Conservation (phyloP, 2,888 invertebrate genomes). For the Capitulum mitella region DNA sequence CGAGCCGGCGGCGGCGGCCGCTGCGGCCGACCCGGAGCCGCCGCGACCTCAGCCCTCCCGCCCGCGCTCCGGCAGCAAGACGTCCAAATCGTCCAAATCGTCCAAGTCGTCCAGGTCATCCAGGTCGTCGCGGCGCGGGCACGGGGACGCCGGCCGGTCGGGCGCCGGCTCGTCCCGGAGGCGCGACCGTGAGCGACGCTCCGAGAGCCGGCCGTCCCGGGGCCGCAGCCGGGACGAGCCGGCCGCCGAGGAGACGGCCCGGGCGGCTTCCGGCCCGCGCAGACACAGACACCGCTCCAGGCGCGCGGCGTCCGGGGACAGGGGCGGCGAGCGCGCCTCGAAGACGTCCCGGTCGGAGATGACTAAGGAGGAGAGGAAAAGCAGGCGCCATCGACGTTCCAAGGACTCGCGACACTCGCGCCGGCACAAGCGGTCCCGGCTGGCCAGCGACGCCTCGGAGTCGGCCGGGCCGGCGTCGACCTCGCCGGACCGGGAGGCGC, state of each 20-base stretch:
- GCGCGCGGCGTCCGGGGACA: not conserved
- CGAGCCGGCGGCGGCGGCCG: conserved; percentile 1
- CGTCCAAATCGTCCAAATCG: no score
- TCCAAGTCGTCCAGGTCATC: no score
- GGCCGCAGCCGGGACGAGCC: no score
- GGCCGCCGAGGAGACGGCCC: no score
- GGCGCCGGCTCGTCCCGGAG: no score
- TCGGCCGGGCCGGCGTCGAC: not conserved
- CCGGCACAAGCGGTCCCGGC: not conserved
- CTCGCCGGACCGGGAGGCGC: not conserved
- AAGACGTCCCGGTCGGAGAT: not conserved
- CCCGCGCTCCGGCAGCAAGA: no score
- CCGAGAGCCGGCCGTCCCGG: no score
- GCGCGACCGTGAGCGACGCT: no score
- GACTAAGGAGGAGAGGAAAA: not conserved
- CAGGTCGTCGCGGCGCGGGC: not conserved
- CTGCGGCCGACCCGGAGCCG: not conserved
- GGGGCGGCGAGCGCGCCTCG: not conserved
- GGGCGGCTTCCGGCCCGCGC: no score
- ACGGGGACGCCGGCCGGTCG: no score
- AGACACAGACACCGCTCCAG: no score
- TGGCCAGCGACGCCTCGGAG: not conserved
- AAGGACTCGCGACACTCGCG: not conserved
- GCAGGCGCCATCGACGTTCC: not conserved
- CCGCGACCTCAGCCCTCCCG: no score